Conservation (phyloP, 2,888 invertebrate genomes). For the Hirudinaria manillensis region DNA sequence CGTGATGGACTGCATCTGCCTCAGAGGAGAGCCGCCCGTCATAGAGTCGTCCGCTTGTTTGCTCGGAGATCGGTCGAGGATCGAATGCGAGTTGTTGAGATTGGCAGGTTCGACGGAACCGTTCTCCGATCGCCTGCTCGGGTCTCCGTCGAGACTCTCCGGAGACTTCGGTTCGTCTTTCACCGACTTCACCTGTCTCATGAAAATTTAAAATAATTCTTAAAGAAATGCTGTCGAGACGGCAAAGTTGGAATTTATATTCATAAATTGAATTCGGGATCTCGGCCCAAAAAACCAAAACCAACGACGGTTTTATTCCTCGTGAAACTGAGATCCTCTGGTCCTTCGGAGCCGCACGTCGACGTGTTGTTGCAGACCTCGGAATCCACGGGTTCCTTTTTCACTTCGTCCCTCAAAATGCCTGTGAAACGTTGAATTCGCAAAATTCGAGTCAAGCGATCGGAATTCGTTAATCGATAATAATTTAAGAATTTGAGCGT, state of each 20-base stretch:
- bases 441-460: background rate
- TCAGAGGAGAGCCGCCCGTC: constrained; percentile 71
- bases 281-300: background rate
- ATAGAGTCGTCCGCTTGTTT: constrained; percentile 38
- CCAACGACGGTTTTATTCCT: background rate
- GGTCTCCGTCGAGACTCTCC: background rate
- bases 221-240: too few relatives aligned
- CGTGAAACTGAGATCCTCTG: constrained; percentile 28
- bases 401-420: constrained; percentile 17
- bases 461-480: background rate
- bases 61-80: background rate
- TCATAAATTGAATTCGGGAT: background rate
- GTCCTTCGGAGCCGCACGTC: background rate
- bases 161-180: constrained; percentile 10
- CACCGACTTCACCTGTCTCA: background rate
- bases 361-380: background rate
- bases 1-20: constrained; percentile 95
- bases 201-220: background rate
- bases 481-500: background rate
- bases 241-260: too few relatives aligned
- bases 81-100: background rate
- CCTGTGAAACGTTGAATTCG: background rate
- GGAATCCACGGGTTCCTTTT: constrained; percentile 21
- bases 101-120: background rate
- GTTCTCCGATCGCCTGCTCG: background rate